These are phyloP conservation scores for Camelus bactrianus DNA, from an alignment of 2,113 vertebrate species.

Conservation along the genomic window DNA sequence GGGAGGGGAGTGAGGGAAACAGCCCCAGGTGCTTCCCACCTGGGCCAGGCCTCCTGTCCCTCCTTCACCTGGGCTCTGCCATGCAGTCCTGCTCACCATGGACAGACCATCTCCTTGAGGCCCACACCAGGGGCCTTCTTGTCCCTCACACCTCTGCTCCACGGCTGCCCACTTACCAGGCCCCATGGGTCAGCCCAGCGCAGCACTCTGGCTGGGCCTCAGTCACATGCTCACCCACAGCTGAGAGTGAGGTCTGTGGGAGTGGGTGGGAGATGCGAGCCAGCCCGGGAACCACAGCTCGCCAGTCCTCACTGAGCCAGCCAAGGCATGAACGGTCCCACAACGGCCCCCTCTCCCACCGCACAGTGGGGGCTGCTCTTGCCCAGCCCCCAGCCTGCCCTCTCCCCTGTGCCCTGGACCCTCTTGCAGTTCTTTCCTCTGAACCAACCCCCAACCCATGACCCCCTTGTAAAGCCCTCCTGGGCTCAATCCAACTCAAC, in stretches of 20 bases:
- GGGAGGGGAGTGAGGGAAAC: background rate
- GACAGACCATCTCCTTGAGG: background rate
- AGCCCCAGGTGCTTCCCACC: background rate
- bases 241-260: background rate
- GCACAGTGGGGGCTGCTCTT: background rate
- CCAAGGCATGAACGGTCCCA: background rate
- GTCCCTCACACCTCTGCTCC: background rate
- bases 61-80: background rate
- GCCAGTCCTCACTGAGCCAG: background rate
- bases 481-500: background rate
- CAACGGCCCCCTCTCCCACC: background rate
- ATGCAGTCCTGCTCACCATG: background rate
- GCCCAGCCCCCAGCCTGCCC: background rate
- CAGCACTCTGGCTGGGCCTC: background rate
- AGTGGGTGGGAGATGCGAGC: background rate
- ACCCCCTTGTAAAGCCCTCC: background rate
- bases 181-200: accelerated
- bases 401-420: background rate
- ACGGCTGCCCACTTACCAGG: background rate
- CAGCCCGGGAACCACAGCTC: background rate
- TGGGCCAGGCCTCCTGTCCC: accelerated
- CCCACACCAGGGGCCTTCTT: background rate
- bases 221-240: too few species aligned
- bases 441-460: background rate
- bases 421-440: background rate